Conservation (phyloP, 2,113 vertebrate genomes). For the Prionailurus bengalensis region DNA sequence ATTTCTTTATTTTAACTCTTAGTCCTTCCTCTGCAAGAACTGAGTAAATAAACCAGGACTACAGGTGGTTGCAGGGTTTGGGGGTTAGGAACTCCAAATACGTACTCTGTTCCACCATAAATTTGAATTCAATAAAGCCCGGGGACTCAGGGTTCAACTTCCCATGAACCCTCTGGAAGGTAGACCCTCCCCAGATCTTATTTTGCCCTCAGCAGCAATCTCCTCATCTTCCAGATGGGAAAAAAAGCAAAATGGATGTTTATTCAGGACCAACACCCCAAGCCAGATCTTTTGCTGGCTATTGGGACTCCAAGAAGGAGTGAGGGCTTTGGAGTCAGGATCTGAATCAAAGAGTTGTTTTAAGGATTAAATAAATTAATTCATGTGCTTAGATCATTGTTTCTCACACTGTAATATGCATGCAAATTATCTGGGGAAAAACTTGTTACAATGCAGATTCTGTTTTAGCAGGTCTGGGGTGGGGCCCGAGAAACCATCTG, state of each 20-base stretch:
- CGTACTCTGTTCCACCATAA: neutral
- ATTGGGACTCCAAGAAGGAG: neutral
- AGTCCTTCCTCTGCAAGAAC: neutral
- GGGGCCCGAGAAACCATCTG: neutral
- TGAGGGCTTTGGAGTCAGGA: neutral
- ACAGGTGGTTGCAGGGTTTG: neutral
- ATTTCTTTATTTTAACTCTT: neutral
- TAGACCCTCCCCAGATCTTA: neutral
- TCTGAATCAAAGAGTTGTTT: neutral
- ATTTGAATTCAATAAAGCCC: constrained; percentile 50
- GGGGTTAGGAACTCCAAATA: neutral
- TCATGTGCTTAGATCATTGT: neutral
- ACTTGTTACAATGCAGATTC: neutral
- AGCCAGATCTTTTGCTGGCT: neutral
- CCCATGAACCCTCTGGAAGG: neutral
- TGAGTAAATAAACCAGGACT: neutral
- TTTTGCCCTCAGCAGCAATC: neutral
- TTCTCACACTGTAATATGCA: neutral
- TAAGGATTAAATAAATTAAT: neutral
- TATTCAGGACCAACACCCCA: neutral
- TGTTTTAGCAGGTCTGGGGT: neutral
- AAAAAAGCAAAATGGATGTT: neutral
- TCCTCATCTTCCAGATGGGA: neutral
- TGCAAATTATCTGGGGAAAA: neutral
- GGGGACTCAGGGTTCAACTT: constrained; percentile 39